Evolutionary conservation across 92 coral and sea anemone genomes (phyloP), one percentile per base, ranked within the genome.

Genomic region (Heliopora coerulea): DNA sequence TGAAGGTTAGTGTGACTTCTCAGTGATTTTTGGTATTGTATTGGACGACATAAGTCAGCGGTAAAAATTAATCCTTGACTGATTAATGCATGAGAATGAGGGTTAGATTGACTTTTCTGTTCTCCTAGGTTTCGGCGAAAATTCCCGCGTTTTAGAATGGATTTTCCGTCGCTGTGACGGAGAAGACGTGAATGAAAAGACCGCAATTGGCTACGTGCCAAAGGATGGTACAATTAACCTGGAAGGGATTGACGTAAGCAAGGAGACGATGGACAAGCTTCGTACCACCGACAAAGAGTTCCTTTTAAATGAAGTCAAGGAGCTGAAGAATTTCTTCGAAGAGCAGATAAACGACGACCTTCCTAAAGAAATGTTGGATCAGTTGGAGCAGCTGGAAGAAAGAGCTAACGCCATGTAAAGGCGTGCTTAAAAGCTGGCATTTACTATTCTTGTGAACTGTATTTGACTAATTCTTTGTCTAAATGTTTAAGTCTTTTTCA

Each of bases 101-200:
- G n/a, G n/a, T n/a, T n/a, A n/a, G n/a, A n/a, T n/a, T n/a, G n/a
- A 24, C 3, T 73, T 60, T 69, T 57, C 21, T 61, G 20, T 30
- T 44, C 30, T 56, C 32, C 3, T 65, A 93, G 98, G 98, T 52
- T 93, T 87, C 78, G 96, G 98, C 19, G 98, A 93, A 80, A 93
- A 93, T 75, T 78, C 86, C 75, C 91, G 98, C 27, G 98, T 93
- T 11, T 56, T 93, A 33, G 98, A 93, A 60, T 93, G 98, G 98
- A 59, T 88, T 29, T 90, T 89, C 75, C 83, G 66, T 37, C 96
- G 98, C 49, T 83, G 89, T 46, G 81, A 87, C 58, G 75, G 82
- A 40, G 95, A 90, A 62, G 98, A 93, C 27, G 80, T 93, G 39
- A 84, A 88, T 11, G 88, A 79, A 11, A 81, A 56, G 20, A 83